Evolutionary conservation across 1,140 invertebrate genomes (phyloP), one percentile per base, ranked within the genome.

Genomic region (Hyles vespertilio): DNA sequence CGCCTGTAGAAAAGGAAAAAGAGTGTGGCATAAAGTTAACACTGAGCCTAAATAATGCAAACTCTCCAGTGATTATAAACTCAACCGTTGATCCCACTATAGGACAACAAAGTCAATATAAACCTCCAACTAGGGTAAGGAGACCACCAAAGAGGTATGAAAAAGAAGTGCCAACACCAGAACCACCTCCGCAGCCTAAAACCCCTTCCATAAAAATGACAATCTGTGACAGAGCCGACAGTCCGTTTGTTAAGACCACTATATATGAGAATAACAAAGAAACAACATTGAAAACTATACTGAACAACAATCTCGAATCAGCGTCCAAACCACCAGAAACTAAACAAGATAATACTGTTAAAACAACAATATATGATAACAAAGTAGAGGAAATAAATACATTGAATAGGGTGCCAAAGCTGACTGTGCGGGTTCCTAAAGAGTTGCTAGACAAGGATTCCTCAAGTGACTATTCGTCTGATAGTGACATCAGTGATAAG

Each of bases 401-500:
- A 65, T 72, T 88, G 49, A 89, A 89, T 68, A 87, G 82, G 70
- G 83, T 89, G 65, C 85, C 86, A 60, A 90, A 90, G 63, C 68
- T 90, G 53, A 89, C 86, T 60, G 84, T 89, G 7, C 81, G 87
- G 69, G 85, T 90, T 65, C 86, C 87, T 58, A 90, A 90, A 76
- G 81, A 89, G 66, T 81, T 89, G 59, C 67, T 84, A 53, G 89
- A 90, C 56, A 88, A 89, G 70, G 86, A 89, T 69, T 90, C 89
- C 34, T 90, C 89, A 58, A 89, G 81, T 81, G 89, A 90, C 67
- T 84, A 89, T 60, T 89, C 89, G 60, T 90, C 84, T 60, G 90
- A 90, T 59, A 92, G 91, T 85, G 91, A 92, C 80, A 85, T 87
- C 56, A 92, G 91, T 84, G 91, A 92, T 49, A 92, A 92, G 70